These are phyloP conservation scores for Raja brachyura DNA, from an alignment of 2,113 vertebrate species.

Conservation along the genomic window DNA sequence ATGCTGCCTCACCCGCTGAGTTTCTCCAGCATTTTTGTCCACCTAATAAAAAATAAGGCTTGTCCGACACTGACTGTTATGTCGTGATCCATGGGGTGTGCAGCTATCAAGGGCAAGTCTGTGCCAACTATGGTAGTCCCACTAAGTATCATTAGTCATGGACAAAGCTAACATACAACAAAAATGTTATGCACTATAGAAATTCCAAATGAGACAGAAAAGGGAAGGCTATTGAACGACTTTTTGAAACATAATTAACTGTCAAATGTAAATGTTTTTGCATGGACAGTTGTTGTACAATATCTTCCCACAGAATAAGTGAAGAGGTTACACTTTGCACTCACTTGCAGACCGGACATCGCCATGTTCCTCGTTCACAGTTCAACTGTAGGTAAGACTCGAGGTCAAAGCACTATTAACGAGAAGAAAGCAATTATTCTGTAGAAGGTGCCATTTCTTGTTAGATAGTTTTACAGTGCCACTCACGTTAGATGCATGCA, in stretches of 20 bases:
- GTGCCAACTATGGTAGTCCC: not conserved
- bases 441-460: not conserved
- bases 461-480: not conserved
- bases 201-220: not conserved
- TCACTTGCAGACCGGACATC: constrained; percentile 69
- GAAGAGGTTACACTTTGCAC: constrained; percentile 30
- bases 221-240: not conserved
- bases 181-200: not conserved
- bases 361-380: constrained; percentile 72
- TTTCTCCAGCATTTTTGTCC: no score
- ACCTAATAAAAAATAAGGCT: not conserved
- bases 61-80: not conserved
- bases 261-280: not conserved
- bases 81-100: not conserved
- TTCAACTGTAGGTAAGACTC: constrained; percentile 77
- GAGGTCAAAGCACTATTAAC: constrained; percentile 73
- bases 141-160: not conserved
- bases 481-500: no score
- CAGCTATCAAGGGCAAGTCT: not conserved
- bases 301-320: not conserved
- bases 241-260: not conserved
- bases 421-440: not conserved
- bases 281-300: not conserved
- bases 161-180: not conserved
- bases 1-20: no score